phyloP scores from a whole-genome alignment of 2,113 vertebrate species.

The Cheirogaleus medius region DNA sequence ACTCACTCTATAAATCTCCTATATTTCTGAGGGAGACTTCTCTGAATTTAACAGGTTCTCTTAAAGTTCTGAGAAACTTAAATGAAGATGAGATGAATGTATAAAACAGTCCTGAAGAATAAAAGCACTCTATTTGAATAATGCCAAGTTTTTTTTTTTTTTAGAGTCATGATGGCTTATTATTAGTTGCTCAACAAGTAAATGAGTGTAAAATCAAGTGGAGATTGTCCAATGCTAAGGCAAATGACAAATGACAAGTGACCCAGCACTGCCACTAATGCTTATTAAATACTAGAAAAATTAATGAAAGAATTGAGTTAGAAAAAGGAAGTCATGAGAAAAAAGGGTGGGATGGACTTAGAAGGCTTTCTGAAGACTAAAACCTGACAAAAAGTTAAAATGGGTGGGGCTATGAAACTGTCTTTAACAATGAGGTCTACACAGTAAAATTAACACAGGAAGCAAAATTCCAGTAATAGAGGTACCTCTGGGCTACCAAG shows the following conservation, averaged over 20 bases:
- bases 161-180: conserved; percentile 13
- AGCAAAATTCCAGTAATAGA: neutral
- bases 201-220: conserved; percentile 27
- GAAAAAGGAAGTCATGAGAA: conserved; percentile 8
- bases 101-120: neutral
- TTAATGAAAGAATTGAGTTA: neutral
- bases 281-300: conserved; percentile 35
- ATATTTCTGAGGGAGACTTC: neutral
- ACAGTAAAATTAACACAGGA: neutral
- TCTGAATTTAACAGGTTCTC: neutral
- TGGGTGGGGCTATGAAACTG: neutral
- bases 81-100: neutral
- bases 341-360: neutral
- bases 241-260: conserved; percentile 28
- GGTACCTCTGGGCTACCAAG: neutral
- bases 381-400: neutral
- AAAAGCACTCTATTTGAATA: neutral
- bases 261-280: neutral
- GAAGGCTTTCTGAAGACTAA: neutral
- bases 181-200: conserved; percentile 42
- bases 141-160: neutral
- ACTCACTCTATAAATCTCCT: neutral
- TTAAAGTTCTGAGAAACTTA: conserved; percentile 16
- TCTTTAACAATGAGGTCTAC: neutral
- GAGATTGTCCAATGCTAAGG: neutral